Evolutionary conservation across 2,888 invertebrate genomes (phyloP), one percentile per base, ranked within the genome.

Genomic region (Boloria euphrosyne): DNA sequence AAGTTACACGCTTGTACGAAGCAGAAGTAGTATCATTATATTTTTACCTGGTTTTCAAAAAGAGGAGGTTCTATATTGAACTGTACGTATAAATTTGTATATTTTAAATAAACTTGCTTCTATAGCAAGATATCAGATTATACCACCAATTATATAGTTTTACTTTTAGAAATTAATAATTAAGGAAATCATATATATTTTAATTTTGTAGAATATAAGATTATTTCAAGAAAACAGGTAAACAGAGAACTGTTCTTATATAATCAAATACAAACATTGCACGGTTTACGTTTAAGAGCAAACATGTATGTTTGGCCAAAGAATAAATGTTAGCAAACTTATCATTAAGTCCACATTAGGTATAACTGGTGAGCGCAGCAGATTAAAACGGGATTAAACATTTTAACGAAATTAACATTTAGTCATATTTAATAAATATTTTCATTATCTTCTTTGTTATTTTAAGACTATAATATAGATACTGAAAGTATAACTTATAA

Each of bases 211-310:
- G 14, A n/a, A 54, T 27, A 54, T 13, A 0, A 14, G 13, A 47
- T 27, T 14, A 31, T 47, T 61, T 43, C 18, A 22, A 14, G 31
- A 31, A 50, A 59, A 59, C 18, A 31, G 46, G 58, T 52, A 52
- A 58, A 38, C 44, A 64, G 51, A 22, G 38, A 58, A 65, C 62
- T 65, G 27, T 68, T 68, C 53, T 65, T 51, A 62, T 58, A 58
- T 62, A 54, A 59, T 54, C 52, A 59, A 62, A 65, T 18, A 52
- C 53, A 59, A 65, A 65, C 53, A 65, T 52, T 38, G 31, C 47
- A n/a, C 46, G 59, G 65, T 65, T 59, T 59, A 59, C 52, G 44
- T 62, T 53, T 14, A 46, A 47, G 31, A 52, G 43, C 18, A 59
- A 59, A 57, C 57, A 57, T 43, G 16, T 47, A 57, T 65, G 46